Evolutionary conservation across 2,113 vertebrate species (phyloP), one percentile per base, ranked within the genome.

Genomic region (Tricholaema leucomelas): DNA sequence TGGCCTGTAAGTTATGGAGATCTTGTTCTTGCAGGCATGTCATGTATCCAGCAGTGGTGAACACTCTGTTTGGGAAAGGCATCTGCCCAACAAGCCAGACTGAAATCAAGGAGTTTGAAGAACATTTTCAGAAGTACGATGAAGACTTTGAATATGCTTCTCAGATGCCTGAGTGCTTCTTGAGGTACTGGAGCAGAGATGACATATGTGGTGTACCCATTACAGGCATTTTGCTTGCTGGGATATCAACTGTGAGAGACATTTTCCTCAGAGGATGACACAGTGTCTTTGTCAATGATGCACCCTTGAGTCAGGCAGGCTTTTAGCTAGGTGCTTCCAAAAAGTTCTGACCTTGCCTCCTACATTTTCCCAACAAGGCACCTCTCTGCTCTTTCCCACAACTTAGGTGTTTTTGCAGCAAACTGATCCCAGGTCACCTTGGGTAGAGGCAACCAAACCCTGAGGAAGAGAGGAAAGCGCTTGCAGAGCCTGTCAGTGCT

Each of bases 71-170:
- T 96, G 98, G 97, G 73, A 98, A 96, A 89, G 97, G 91, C 73
- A 90, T 97, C 76, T 97, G 97, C 81, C 96, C 96, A 1, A 97
- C 93, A 61, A 83, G 85, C 5, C 72, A 94, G 14, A 92, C 55
- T 20, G 91, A 97, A 61, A 90, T 96, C 87, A 92, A 92, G 82
- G 97, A 98, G 91, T 98, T 98, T 87, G 92, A 97, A 73, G 85
- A 97, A 28, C 97, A 98, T 65, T 98, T 98, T 93, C 94, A 95
- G 94, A 97, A 77, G 58, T 98, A 97, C 0, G 98, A 98, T 52
- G 97, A 98, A 70, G 97, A 97, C 72, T 98, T 98, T 1, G 98
- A 98, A 90, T 97, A 98, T 0, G 98, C 97, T 19, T 97, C 97
- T 70, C 98, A 98, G 87, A 92, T 98, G 21, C 98, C 98, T 0